Conservation (phyloP, 2,113 vertebrate genomes). For the Coptodon bakossiorum region DNA sequence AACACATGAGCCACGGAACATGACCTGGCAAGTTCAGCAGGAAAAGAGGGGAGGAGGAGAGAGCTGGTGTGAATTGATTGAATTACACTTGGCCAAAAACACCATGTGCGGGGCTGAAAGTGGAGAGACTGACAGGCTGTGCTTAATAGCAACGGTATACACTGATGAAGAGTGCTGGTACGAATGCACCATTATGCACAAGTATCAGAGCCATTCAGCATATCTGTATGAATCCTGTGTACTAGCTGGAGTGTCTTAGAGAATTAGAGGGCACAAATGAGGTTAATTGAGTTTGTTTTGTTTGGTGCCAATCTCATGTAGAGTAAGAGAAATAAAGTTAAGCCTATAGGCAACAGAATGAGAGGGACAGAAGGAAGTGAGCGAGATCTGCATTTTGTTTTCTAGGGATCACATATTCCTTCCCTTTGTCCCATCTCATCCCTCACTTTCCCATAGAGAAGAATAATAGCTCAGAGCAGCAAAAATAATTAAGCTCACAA, state of each 20-base stretch:
- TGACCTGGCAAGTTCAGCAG: slow-evolving; percentile 63
- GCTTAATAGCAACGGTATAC: not conserved
- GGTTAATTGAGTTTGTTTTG: slow-evolving; percentile 64
- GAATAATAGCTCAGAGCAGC: slow-evolving; percentile 70
- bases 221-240: not conserved
- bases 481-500: slow-evolving; percentile 68
- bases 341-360: slow-evolving; percentile 20
- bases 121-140: slow-evolving; percentile 22
- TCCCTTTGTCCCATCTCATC: slow-evolving; percentile 8
- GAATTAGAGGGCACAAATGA: slow-evolving; percentile 6
- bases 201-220: not conserved
- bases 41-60: slow-evolving; percentile 48
- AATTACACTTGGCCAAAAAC: slow-evolving; percentile 52
- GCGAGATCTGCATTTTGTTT: slow-evolving; percentile 49
- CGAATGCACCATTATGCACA: not conserved
- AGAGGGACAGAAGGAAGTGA: not conserved
- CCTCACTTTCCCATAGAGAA: slow-evolving; percentile 37
- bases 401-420: slow-evolving; percentile 46
- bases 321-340: slow-evolving; percentile 39
- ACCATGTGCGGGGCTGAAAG: slow-evolving; percentile 42
- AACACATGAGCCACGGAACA: slow-evolving; percentile 51
- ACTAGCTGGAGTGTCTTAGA: not conserved
- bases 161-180: not conserved
- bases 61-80: slow-evolving; percentile 65
- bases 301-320: slow-evolving; percentile 44